Evolutionary conservation across 2,113 vertebrate genomes (phyloP).

Genomic region (Leucoraja erinaceus): DNA sequence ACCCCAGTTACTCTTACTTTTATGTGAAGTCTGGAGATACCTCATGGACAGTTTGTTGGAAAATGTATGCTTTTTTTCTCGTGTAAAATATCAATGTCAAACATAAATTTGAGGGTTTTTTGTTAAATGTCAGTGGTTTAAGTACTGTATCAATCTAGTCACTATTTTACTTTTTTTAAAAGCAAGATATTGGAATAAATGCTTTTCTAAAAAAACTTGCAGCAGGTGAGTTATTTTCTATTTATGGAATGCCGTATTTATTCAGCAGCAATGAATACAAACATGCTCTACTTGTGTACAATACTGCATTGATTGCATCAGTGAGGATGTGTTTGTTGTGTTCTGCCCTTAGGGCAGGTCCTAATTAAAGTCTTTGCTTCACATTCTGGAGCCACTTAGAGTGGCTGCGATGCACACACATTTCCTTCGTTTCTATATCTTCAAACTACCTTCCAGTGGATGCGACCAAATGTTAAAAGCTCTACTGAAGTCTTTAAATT

Average conservation of each 20-base stretch:
- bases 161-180: conserved; percentile 29
- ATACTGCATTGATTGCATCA: not conserved
- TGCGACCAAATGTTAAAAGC: not conserved
- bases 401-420: not conserved
- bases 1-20: not conserved
- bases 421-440: not conserved
- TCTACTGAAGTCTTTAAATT: not conserved
- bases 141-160: conserved; percentile 26
- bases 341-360: not conserved
- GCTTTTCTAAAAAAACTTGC: not conserved
- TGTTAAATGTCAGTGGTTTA: conserved; percentile 2
- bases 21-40: not conserved
- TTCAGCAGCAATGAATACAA: not conserved
- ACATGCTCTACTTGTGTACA: not conserved
- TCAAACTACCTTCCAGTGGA: not conserved
- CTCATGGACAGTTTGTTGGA: not conserved
- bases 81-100: not conserved
- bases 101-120: not conserved
- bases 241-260: not conserved
- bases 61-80: not conserved
- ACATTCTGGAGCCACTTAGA: not conserved
- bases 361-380: not conserved
- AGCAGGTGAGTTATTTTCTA: conserved; percentile 5
- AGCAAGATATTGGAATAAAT: conserved; percentile 31
- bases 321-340: not conserved